A percentile compares a stretch with the other conserved stretches of the same genome.
These are phyloP conservation scores for Taxidea taxus DNA, from an alignment of 2,113 vertebrate species.

Conservation along the genomic window DNA sequence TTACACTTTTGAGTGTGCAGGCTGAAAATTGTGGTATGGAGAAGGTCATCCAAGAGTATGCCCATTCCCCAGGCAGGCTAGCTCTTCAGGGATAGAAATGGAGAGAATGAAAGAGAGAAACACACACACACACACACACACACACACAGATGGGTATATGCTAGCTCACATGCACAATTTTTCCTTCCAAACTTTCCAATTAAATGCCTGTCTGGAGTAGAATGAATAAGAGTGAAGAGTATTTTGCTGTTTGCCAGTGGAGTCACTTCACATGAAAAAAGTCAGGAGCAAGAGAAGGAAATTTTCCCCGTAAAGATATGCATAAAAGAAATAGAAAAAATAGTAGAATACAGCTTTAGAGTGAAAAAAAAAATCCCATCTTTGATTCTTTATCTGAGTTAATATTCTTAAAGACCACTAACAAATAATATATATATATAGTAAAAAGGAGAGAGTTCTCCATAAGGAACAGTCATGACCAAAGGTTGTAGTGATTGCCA, in stretches of 20 bases:
- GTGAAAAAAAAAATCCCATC: not conserved
- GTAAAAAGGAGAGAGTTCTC: not conserved
- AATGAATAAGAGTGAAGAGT: too few relatives aligned
- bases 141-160: fast-evolving
- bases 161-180: not conserved
- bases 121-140: not conserved
- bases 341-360: not conserved
- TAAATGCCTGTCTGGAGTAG: not conserved
- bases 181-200: not conserved
- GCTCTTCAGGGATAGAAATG: not conserved
- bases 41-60: not conserved
- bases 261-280: fast-evolving
- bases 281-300: not conserved
- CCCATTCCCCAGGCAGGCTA: fast-evolving
- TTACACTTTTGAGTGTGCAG: not conserved
- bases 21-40: not conserved
- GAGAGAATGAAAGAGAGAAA: not conserved
- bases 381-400: not conserved
- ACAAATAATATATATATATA: fast-evolving
- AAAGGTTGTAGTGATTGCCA: too few relatives aligned
- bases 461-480: not conserved
- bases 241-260: fast-evolving
- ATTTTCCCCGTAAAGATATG: not conserved
- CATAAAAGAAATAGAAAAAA: not conserved
- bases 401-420: not conserved